phyloP scores from a whole-genome alignment of 2,113 vertebrate genomes.

The Ancistrus triradiatus region DNA sequence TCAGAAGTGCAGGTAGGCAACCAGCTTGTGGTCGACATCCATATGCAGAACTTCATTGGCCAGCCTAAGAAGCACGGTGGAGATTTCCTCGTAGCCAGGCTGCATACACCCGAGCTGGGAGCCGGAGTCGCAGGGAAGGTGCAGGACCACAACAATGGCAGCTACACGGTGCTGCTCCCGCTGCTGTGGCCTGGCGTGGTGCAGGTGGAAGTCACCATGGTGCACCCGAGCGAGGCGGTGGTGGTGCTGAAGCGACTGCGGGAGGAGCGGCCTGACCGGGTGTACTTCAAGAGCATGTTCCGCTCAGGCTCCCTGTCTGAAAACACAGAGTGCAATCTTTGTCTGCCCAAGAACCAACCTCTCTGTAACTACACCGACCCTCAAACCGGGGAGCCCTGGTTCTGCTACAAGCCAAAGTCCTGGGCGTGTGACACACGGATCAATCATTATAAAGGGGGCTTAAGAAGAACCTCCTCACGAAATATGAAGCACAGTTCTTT shows the following conservation, averaged over 20 bases:
- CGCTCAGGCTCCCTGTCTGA: conserved; percentile 80
- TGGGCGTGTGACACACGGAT: conserved; percentile 84
- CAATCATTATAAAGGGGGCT: conserved; percentile 87
- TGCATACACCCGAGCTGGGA: conserved; percentile 78
- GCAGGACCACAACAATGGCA: conserved; percentile 82
- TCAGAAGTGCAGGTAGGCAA: conserved; percentile 72
- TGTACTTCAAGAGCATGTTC: conserved; percentile 90
- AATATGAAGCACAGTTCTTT: conserved; percentile 81
- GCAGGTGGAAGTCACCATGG: conserved; percentile 80
- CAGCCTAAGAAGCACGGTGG: conserved; percentile 85
- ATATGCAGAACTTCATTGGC: conserved; percentile 82
- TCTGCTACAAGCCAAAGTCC: conserved; percentile 88
- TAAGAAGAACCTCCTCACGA: conserved; percentile 80
- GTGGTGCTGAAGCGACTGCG: conserved; percentile 78
- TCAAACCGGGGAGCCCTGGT: conserved; percentile 92
- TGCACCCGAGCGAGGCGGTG: conserved; percentile 88
- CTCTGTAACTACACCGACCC: conserved; percentile 92
- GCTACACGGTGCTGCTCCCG: conserved; percentile 82
- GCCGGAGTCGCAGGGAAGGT: conserved; percentile 84
- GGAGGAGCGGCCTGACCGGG: conserved; percentile 81
- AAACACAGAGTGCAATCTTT: conserved; percentile 87
- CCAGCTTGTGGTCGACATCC: conserved; percentile 80
- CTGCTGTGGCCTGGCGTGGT: conserved; percentile 84
- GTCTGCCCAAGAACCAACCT: conserved; percentile 70
- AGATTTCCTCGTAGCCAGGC: conserved; percentile 85